These are phyloP conservation scores for Maniola hyperantus DNA, from an alignment of 2,888 invertebrate genomes.

Conservation along the genomic window DNA sequence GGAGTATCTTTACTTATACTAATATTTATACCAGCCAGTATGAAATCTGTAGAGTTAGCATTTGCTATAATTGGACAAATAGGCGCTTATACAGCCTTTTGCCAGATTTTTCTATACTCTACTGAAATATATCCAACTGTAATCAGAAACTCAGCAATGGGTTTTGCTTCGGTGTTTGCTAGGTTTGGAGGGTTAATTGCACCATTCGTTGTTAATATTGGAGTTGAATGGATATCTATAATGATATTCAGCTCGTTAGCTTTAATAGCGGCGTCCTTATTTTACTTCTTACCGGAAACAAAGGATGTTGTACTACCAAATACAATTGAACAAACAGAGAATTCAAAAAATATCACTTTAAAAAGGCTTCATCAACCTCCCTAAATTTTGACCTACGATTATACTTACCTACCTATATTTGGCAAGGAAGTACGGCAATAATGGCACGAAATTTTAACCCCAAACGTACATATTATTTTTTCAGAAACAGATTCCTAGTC, in stretches of 20 bases:
- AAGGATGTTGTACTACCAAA: constrained; percentile 65
- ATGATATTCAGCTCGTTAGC: constrained; percentile 64
- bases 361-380: too few relatives aligned
- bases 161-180: constrained; percentile 87
- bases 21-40: constrained; percentile 57
- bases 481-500: too few relatives aligned
- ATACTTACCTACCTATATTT: too few relatives aligned
- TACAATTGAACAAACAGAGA: constrained; percentile 65
- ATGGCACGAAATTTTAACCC: too few relatives aligned
- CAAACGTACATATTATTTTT: too few relatives aligned
- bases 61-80: constrained; percentile 89
- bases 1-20: constrained; percentile 62
- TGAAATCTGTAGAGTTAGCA: constrained; percentile 76
- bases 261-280: constrained; percentile 60
- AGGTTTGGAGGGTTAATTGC: constrained; percentile 86
- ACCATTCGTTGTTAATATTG: constrained; percentile 85
- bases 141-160: constrained; percentile 90
- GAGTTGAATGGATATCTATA: constrained; percentile 66
- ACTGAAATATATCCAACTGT: constrained; percentile 92
- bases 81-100: constrained; percentile 87
- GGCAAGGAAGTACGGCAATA: too few relatives aligned
- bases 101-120: constrained; percentile 86
- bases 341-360: constrained; percentile 41
- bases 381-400: too few relatives aligned
- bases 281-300: constrained; percentile 71